These are phyloP conservation scores for Galleria mellonella DNA, from an alignment of 1,140 invertebrate genomes.

Conservation along the genomic window DNA sequence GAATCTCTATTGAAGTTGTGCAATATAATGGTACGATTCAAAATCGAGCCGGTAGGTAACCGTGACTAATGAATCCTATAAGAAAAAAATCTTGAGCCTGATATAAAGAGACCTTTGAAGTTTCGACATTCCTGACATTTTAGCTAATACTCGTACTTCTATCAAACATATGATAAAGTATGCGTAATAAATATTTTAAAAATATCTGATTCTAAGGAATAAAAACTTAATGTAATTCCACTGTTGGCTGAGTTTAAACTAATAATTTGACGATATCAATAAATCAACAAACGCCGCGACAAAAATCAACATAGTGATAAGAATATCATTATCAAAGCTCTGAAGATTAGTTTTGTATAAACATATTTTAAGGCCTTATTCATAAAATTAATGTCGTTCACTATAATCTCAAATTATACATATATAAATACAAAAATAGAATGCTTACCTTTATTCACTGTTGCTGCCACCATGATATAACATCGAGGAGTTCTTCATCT, in stretches of 20 bases:
- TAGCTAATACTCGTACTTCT: background rate
- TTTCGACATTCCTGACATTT: conserved; percentile 35
- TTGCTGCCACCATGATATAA: conserved; percentile 91
- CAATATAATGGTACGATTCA: conserved; percentile 53
- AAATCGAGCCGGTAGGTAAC: conserved; percentile 54
- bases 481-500: conserved; percentile 93
- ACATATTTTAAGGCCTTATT: conserved; percentile 39
- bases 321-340: conserved; percentile 43
- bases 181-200: background rate
- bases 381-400: conserved; percentile 25
- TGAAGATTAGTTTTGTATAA: conserved; percentile 22
- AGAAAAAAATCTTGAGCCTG: conserved; percentile 22
- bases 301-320: conserved; percentile 56
- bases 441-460: conserved; percentile 67
- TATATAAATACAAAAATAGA: conserved; percentile 1
- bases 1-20: conserved; percentile 53
- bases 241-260: background rate
- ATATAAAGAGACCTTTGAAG: background rate
- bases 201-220: conserved; percentile 9
- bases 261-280: conserved; percentile 2
- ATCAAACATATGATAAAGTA: too few species aligned
- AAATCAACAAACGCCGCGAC: conserved; percentile 45
- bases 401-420: background rate
- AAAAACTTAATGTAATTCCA: background rate
- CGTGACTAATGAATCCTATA: conserved; percentile 51